These are phyloP conservation scores for Fragum fragum DNA, from an alignment of 2,888 invertebrate species.

Conservation along the genomic window DNA sequence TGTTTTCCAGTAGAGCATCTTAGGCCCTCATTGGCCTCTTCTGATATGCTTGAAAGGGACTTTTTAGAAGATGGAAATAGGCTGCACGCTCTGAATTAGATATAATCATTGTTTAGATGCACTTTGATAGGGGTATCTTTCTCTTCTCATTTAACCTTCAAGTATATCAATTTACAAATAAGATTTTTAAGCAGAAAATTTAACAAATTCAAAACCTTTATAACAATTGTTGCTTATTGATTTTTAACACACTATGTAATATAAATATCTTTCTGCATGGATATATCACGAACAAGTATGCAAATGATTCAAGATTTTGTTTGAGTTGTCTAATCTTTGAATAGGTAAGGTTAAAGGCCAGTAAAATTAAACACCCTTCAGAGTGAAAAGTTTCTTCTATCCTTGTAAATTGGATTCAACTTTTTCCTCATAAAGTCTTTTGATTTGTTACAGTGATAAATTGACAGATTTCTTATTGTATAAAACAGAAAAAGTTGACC, in stretches of 20 bases:
- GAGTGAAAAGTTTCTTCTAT: not conserved
- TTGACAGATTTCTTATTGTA: no score
- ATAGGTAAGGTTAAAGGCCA: conserved; percentile 8
- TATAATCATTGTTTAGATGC: no score
- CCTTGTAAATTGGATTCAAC: no score
- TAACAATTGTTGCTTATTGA: conserved; percentile 26
- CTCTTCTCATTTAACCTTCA: not conserved
- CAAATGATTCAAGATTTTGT: conserved; percentile 21
- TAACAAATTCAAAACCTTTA: conserved; percentile 19
- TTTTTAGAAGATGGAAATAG: no score
- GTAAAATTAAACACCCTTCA: conserved; percentile 25
- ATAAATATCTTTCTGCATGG: conserved; percentile 24
- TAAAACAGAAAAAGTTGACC: no score
- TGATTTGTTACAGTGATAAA: no score
- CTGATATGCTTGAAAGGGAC: no score
- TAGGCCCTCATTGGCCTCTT: no score
- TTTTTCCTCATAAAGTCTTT: no score
- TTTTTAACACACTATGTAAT: conserved; percentile 11
- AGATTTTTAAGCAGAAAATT: conserved; percentile 21
- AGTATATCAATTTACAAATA: conserved; percentile 26
- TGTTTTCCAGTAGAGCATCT: no score
- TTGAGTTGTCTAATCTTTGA: conserved; percentile 16
- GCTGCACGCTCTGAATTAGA: no score
- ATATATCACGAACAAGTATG: conserved; percentile 31
- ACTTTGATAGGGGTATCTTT: no score